Conservation (phyloP, 2,113 vertebrate genomes). For the Thomomys bottae region DNA sequence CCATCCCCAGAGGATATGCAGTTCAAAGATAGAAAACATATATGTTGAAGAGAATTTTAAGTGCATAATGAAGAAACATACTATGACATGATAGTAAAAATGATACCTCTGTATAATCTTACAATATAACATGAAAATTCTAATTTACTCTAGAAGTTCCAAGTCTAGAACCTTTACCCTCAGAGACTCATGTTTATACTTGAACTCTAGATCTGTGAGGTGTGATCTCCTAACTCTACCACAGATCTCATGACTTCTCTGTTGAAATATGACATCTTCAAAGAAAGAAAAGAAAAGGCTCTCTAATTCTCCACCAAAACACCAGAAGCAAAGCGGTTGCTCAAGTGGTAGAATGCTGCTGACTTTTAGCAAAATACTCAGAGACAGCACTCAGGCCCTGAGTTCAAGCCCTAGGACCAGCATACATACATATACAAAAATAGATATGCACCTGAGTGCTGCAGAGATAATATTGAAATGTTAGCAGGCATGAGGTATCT, state of each 20-base stretch:
- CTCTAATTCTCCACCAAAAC: too few relatives aligned
- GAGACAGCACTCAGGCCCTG: too few relatives aligned
- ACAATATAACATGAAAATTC: not conserved
- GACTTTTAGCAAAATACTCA: too few relatives aligned
- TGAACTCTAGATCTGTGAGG: not conserved
- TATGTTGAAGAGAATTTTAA: not conserved
- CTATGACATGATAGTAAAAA: not conserved
- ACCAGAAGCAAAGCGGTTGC: too few relatives aligned
- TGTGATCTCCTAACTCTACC: not conserved
- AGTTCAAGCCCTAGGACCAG: too few relatives aligned
- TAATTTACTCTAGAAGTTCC: not conserved
- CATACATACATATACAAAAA: not conserved
- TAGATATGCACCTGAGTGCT: constrained; percentile 42
- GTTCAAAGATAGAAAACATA: not conserved
- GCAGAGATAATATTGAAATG: constrained; percentile 42
- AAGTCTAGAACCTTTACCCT: not conserved
- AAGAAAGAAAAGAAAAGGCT: not conserved
- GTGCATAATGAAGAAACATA: not conserved
- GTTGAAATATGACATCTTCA: not conserved
- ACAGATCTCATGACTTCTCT: not conserved
- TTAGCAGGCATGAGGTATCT: constrained; percentile 36
- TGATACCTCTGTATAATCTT: not conserved
- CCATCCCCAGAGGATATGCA: not conserved
- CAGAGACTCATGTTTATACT: not conserved
- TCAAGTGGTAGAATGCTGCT: too few relatives aligned